Conservation (phyloP, 1,140 invertebrate species). For the Caerostris darwini region DNA sequence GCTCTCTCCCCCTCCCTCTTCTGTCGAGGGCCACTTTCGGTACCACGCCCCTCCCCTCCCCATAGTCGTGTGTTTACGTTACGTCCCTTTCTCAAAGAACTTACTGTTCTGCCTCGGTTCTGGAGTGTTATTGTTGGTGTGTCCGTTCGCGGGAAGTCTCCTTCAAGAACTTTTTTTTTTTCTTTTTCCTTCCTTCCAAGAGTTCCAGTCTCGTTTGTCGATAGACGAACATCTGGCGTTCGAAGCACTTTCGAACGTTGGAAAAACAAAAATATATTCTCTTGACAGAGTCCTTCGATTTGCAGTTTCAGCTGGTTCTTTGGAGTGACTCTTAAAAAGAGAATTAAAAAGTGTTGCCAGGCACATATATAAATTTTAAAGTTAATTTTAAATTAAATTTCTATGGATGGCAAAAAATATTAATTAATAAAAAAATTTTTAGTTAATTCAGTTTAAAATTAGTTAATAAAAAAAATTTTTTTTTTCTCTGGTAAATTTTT, state of each 20-base stretch:
- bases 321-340: not conserved
- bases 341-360: too few relatives aligned
- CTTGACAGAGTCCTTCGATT: not conserved
- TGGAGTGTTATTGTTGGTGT: conserved; percentile 36
- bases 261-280: conserved; percentile 6
- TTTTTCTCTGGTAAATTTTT: too few relatives aligned
- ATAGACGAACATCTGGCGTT: conserved; percentile 30
- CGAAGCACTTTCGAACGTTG: conserved; percentile 22
- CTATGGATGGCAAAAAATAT: too few relatives aligned
- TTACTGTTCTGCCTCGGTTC: not conserved
- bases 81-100: not conserved
- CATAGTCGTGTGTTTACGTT: not conserved
- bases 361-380: too few relatives aligned
- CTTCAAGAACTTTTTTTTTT: not conserved
- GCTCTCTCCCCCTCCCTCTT: not conserved
- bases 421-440: too few relatives aligned
- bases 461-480: too few relatives aligned
- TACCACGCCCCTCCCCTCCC: conserved; percentile 33
- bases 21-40: conserved; percentile 35
- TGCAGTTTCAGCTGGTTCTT: not conserved
- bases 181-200: not conserved
- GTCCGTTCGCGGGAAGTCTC: conserved; percentile 10
- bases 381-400: too few relatives aligned
- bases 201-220: not conserved
- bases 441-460: too few relatives aligned